Base-by-base conservation (phyloP, 2,113 vertebrate genomes). In the Ammodytes dubius region DNA sequence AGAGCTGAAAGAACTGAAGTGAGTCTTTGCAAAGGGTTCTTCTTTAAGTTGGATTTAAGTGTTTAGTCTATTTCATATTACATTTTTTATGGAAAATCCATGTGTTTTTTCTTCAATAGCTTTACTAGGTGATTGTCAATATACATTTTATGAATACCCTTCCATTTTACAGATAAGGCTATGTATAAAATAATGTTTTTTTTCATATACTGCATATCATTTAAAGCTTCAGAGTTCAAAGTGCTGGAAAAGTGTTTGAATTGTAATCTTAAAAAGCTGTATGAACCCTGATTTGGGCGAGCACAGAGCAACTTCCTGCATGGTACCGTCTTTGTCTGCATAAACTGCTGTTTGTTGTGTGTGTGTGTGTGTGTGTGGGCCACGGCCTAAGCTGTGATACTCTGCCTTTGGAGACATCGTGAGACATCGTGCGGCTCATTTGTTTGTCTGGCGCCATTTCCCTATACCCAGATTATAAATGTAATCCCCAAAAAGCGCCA, bases 1-100 rank as follows among this genome's bases (percentile, higher is more conserved):
- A 76, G 98, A 99, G 72, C 94, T 99, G 61, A 99, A 98, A 86
- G 97, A 99, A 61, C 91, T 99, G 47, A 99, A 98, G 98, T 99
- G 93, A 64, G 97, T 93, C 9, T 39, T 46, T 6, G 7, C 0
- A 1, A 0, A 27, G 13, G 0, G 7, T 14, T 70, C 27, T n/a
- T 27, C 27, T 27, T 27, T 27, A 27, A 27, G 2, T 27, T 27
- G 27, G 27, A 1, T 27, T 27, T 1, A 27, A 27, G 27, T 27
- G 27, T 27, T 27, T 27, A 27, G 27, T 27, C 27, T 27, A 27
- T 27, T 27, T 27, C 2, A 27, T 27, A 27, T 27, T 27, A 27
- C n/a, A 27, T 27, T 27, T 27, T 27, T 27, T 27, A 27, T 27
- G 27, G 27, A 27, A 27, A 27, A 27, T 27, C 27, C 27, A 27